A percentile compares a stretch with the other conserved stretches of the same genome.
These are phyloP conservation scores for Spilarctia lutea DNA, from an alignment of 2,888 invertebrate genomes.

Conservation along the genomic window DNA sequence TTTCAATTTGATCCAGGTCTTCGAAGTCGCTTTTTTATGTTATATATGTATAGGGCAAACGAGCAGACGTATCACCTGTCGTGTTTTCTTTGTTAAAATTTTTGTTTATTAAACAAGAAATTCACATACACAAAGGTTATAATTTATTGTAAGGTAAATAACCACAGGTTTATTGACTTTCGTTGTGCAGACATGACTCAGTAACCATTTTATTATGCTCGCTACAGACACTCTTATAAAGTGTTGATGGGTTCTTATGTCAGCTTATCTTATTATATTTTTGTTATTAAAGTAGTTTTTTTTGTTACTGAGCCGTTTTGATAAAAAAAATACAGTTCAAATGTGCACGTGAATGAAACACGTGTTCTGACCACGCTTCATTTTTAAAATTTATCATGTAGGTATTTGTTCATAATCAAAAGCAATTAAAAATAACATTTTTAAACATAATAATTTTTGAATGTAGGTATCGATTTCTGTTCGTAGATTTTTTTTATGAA, in stretches of 20 bases:
- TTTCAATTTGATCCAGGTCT: too few relatives aligned
- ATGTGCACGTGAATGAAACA: neutral
- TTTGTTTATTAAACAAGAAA: too few relatives aligned
- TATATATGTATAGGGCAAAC: too few relatives aligned
- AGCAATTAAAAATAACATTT: neutral
- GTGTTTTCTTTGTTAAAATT: too few relatives aligned
- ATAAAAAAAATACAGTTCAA: neutral
- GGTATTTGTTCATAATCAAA: neutral
- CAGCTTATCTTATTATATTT: neutral
- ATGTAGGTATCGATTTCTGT: neutral
- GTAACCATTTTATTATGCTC: neutral
- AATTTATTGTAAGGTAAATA: neutral
- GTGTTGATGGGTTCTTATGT: neutral
- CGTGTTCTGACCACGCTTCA: neutral
- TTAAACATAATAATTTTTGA: neutral
- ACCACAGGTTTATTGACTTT: neutral
- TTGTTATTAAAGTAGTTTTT: neutral
- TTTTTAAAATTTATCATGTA: neutral
- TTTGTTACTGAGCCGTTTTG: neutral
- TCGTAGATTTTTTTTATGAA: too few relatives aligned
- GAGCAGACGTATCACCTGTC: too few relatives aligned
- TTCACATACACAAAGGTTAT: too few relatives aligned
- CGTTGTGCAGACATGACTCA: neutral
- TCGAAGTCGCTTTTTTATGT: too few relatives aligned
- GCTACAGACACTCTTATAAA: slow-evolving; percentile 1